phyloP scores from a whole-genome alignment of 2,888 invertebrate genomes.

The Onchidella celtica region DNA sequence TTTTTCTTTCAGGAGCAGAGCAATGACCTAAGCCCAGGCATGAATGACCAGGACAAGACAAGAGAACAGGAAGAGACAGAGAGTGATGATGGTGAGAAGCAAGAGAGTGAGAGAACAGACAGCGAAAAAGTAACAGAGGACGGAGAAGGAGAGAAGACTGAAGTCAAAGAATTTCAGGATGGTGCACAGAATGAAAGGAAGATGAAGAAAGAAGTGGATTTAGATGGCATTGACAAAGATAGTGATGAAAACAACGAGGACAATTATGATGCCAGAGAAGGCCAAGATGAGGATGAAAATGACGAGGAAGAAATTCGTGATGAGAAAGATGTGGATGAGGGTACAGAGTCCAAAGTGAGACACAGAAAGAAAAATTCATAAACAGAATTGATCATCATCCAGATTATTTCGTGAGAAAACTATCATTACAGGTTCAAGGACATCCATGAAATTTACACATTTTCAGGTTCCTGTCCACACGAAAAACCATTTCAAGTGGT shows the following conservation, averaged over 20 bases:
- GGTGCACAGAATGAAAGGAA: slow-evolving; percentile 53
- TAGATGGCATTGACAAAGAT: slow-evolving; percentile 29
- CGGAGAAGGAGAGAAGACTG: slow-evolving; percentile 33
- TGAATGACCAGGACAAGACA: slow-evolving; percentile 68
- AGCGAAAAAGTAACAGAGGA: not conserved
- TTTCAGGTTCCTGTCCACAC: too few relatives aligned
- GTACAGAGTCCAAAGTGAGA: not conserved
- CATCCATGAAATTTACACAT: too few relatives aligned
- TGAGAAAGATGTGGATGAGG: not conserved
- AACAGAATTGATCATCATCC: too few relatives aligned
- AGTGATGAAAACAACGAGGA: slow-evolving; percentile 10
- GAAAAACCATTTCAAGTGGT: too few relatives aligned
- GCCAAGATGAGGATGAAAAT: not conserved
- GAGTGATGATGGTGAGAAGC: not conserved
- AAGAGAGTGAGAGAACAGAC: not conserved
- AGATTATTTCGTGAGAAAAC: too few relatives aligned
- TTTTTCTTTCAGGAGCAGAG: slow-evolving; percentile 2
- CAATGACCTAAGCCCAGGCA: slow-evolving; percentile 63
- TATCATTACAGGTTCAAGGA: too few relatives aligned
- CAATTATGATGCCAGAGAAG: too few relatives aligned
- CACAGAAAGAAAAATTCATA: too few relatives aligned
- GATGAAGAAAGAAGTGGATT: not conserved
- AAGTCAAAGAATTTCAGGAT: slow-evolving; percentile 51
- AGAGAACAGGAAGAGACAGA: too few relatives aligned
- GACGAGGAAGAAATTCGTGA: not conserved